These are phyloP conservation scores for Balanococcus diminutus DNA, from an alignment of 2,888 invertebrate genomes.

Conservation along the genomic window DNA sequence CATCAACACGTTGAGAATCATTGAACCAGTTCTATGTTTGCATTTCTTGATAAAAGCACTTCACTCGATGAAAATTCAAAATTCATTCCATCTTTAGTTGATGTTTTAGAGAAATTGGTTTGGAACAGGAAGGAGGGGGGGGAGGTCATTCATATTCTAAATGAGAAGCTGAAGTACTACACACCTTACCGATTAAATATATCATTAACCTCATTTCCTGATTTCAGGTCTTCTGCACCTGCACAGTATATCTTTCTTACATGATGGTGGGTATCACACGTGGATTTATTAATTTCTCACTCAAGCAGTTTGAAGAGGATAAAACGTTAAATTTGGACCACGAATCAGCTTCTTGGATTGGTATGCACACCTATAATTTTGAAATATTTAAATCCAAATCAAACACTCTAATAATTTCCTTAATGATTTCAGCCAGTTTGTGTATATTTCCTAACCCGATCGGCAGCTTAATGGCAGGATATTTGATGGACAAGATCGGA, in stretches of 20 bases:
- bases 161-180: too few relatives aligned
- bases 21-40: too few relatives aligned
- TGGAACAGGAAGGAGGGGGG: too few relatives aligned
- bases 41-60: too few relatives aligned
- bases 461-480: background rate
- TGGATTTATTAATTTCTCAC: background rate
- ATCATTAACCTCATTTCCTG: too few relatives aligned
- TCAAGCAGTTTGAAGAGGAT: background rate
- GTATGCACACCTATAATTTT: background rate
- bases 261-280: conserved; percentile 14
- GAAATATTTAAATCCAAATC: background rate
- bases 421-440: background rate
- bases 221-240: background rate
- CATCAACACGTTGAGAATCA: too few relatives aligned
- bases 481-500: background rate
- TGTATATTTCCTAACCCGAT: conserved; percentile 18
- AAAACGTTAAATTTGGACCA: background rate
- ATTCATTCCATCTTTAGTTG: too few relatives aligned
- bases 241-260: conserved; percentile 4
- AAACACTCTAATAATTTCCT: background rate
- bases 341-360: background rate
- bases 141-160: too few relatives aligned
- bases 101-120: too few relatives aligned
- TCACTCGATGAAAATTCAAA: too few relatives aligned
- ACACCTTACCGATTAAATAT: too few relatives aligned